phyloP scores from a whole-genome alignment of 2,888 invertebrate species.

The Macrosiphum euphorbiae region DNA sequence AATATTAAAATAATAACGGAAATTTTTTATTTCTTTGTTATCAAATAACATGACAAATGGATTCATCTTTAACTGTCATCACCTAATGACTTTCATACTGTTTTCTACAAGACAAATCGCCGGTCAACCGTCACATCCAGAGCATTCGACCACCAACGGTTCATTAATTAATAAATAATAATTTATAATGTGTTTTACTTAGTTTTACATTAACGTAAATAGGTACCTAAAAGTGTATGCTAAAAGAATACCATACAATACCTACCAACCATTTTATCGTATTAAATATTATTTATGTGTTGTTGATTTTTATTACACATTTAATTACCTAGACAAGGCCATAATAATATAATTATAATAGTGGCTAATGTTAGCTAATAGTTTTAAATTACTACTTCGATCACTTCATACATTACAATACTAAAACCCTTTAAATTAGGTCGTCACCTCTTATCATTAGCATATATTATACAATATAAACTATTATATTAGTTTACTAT shows the following conservation, averaged over 20 bases:
- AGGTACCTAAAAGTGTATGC: not conserved
- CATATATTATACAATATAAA: not conserved
- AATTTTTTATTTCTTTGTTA: not conserved
- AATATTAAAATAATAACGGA: not conserved
- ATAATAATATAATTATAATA: conserved; percentile 15
- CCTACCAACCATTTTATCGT: not conserved
- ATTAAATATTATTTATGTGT: not conserved
- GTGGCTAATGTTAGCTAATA: not conserved
- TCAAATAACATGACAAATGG: not conserved
- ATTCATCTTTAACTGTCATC: conserved; percentile 17
- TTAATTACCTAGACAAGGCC: conserved; percentile 27
- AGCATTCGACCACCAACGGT: not conserved
- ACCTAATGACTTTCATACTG: not conserved
- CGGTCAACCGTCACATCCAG: not conserved
- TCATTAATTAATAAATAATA: not conserved
- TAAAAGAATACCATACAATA: not conserved
- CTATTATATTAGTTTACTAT: not conserved
- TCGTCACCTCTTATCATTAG: not conserved
- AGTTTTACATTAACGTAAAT: not conserved
- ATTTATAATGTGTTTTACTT: not conserved
- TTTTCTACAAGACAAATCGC: not conserved
- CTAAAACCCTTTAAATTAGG: not conserved
- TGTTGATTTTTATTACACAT: not conserved
- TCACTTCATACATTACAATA: not conserved
- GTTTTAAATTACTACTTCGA: conserved; percentile 43